Evolutionary conservation across 2,797 vertebrate genomes (phyloP).

Genomic region (Oophaga sylvatica): DNA sequence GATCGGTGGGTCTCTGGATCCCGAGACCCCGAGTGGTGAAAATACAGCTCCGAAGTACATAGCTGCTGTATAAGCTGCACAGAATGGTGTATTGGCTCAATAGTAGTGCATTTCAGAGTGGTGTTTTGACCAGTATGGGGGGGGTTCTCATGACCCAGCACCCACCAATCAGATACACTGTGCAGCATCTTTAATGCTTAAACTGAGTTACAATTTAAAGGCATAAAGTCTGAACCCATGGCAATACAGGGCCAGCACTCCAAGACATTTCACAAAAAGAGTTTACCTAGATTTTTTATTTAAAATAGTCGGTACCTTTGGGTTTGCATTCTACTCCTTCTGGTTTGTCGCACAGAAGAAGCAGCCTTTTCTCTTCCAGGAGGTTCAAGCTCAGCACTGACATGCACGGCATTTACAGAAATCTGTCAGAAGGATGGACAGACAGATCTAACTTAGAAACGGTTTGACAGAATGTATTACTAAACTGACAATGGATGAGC

Average conservation of each 20-base stretch:
- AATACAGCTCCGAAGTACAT: no score
- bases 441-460: neutral
- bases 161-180: no score
- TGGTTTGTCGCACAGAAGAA: constrained; percentile 85
- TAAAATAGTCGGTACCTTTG: constrained; percentile 38
- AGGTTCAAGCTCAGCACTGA: constrained; percentile 85
- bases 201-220: no score
- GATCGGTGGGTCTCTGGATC: no score
- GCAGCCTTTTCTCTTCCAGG: constrained; percentile 75
- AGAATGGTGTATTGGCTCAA: no score
- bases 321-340: constrained; percentile 81
- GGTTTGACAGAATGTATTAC: neutral
- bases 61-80: no score
- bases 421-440: constrained; percentile 75
- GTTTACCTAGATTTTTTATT: neutral
- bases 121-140: no score
- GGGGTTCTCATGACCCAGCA: no score
- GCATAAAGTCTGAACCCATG: neutral
- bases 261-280: neutral
- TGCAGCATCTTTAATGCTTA: no score
- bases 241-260: neutral
- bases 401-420: constrained; percentile 82
- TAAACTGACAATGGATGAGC: neutral
- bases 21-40: no score
- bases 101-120: no score